phyloP scores from a whole-genome alignment of 2,888 invertebrate genomes.

The Gastrophysa polygoni region DNA sequence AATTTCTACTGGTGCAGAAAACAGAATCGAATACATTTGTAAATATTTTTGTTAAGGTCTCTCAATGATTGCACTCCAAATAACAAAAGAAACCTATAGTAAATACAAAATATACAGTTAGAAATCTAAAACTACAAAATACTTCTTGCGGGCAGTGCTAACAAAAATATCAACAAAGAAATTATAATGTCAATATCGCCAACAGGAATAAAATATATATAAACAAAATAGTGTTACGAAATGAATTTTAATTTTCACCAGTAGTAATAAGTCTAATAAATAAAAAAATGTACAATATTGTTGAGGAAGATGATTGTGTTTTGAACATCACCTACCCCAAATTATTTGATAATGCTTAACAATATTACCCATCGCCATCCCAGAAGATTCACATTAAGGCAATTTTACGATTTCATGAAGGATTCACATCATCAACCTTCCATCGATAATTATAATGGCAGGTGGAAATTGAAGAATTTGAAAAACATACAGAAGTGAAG shows the following conservation, averaged over 20 bases:
- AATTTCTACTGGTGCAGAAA: slow-evolving; percentile 52
- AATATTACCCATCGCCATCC: slow-evolving; percentile 51
- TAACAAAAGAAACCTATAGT: slow-evolving; percentile 44
- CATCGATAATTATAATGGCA: slow-evolving; percentile 37
- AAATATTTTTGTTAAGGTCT: slow-evolving; percentile 49
- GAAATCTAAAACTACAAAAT: slow-evolving; percentile 39
- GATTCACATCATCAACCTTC: slow-evolving; percentile 47
- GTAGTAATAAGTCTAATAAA: slow-evolving; percentile 50
- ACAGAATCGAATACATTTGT: slow-evolving; percentile 47
- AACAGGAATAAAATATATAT: slow-evolving; percentile 53
- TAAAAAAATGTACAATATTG: slow-evolving; percentile 49
- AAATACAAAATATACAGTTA: slow-evolving; percentile 43
- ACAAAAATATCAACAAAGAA: slow-evolving; percentile 51
- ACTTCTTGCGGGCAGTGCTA: slow-evolving; percentile 35
- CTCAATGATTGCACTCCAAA: slow-evolving; percentile 47
- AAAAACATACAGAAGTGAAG: too few species aligned
- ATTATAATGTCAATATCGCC: slow-evolving; percentile 44
- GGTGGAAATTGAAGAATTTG: too few species aligned
- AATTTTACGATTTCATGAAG: slow-evolving; percentile 44
- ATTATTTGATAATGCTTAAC: slow-evolving; percentile 45
- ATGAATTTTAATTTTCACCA: slow-evolving; percentile 49
- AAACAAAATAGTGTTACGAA: slow-evolving; percentile 50
- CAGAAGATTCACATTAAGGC: slow-evolving; percentile 47
- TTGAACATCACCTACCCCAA: slow-evolving; percentile 46
- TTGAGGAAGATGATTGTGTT: slow-evolving; percentile 48